phyloP scores from a whole-genome alignment of 64 coral and sea anemone species.

The Acropora tenuis region DNA sequence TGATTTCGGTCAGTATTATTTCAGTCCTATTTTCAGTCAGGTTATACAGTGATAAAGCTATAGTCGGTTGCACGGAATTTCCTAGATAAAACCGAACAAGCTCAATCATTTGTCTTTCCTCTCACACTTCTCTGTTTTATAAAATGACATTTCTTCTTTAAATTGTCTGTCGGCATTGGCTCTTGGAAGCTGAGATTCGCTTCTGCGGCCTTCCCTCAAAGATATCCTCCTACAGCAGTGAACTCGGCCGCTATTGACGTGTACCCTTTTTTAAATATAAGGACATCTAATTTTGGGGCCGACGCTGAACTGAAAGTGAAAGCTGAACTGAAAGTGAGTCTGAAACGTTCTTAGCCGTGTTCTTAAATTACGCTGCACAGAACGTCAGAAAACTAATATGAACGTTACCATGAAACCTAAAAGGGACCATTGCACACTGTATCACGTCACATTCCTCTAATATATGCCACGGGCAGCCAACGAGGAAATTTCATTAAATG shows the following conservation, averaged over 20 bases:
- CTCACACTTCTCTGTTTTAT: neutral
- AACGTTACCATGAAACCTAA: conserved; percentile 3
- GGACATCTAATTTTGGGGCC: conserved; percentile 3
- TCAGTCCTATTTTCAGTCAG: neutral
- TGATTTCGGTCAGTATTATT: conserved; percentile 9
- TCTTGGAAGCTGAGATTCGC: conserved; percentile 2
- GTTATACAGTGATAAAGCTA: neutral
- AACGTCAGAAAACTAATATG: conserved; percentile 11
- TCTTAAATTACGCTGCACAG: neutral
- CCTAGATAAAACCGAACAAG: conserved; percentile 7
- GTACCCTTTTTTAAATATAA: conserved; percentile 9
- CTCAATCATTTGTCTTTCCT: neutral
- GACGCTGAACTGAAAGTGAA: neutral
- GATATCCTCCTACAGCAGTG: neutral
- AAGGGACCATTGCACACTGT: neutral
- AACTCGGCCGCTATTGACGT: neutral
- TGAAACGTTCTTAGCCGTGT: neutral
- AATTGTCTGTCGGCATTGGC: neutral
- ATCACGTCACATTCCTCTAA: neutral
- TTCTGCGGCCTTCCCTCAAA: conserved; percentile 2
- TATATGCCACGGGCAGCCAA: neutral
- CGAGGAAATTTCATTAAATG: conserved; percentile 8
- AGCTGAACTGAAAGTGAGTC: neutral
- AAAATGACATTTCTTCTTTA: conserved; percentile 9
- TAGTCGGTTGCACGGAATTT: neutral